These are phyloP conservation scores for Sebastes diaconus DNA, from an alignment of 2,797 vertebrate genomes.

Conservation along the genomic window DNA sequence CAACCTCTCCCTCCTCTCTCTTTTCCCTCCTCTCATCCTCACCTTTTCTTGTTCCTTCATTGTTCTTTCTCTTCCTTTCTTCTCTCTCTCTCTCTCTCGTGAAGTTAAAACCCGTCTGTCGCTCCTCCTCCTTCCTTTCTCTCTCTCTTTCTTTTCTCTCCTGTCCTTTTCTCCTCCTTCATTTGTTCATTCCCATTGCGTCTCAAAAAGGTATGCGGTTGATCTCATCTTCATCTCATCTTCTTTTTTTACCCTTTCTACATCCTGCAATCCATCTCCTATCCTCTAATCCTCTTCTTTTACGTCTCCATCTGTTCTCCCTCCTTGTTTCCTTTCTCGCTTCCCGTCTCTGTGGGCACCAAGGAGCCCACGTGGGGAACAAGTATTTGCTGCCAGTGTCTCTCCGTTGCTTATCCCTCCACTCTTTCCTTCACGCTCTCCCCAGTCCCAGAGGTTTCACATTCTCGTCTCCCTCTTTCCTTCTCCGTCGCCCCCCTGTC, in stretches of 20 bases:
- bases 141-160: not conserved
- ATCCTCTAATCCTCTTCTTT: conserved; percentile 35
- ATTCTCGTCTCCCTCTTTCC: conserved; percentile 34
- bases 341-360: conserved; percentile 38
- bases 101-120: not conserved
- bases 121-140: not conserved
- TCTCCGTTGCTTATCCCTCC: conserved; percentile 46
- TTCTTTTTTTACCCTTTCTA: conserved; percentile 28
- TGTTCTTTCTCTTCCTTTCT: not conserved
- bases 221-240: conserved; percentile 25
- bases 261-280: conserved; percentile 20
- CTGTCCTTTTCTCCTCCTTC: not conserved
- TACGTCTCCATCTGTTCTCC: conserved; percentile 48
- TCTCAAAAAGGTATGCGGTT: conserved; percentile 7
- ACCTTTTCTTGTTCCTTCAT: not conserved
- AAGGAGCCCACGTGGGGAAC: conserved; percentile 36
- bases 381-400: conserved; percentile 52
- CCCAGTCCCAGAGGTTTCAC: conserved; percentile 39
- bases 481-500: not conserved
- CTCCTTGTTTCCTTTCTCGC: conserved; percentile 31
- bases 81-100: not conserved
- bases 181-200: not conserved
- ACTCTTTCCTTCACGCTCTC: conserved; percentile 29
- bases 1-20: not conserved
- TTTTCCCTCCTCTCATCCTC: not conserved